Evolutionary conservation across 2,113 vertebrate species (phyloP).

Genomic region (Larimichthys crocea): DNA sequence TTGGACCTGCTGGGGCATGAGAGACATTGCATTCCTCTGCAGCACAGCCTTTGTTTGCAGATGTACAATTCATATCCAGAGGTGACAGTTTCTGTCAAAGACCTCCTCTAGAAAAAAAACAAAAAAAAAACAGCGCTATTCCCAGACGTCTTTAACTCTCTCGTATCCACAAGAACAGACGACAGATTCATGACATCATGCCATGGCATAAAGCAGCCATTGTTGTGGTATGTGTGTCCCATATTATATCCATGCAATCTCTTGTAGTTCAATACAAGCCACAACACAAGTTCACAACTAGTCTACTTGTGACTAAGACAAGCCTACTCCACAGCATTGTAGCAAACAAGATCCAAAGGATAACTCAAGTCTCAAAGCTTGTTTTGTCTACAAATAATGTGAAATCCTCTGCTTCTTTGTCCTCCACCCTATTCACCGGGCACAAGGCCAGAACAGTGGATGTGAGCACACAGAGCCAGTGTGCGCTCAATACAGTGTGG

Average conservation of each 20-base stretch:
- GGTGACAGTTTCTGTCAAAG: conserved; percentile 64
- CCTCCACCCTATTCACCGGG: conserved; percentile 49
- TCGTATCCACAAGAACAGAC: conserved; percentile 37
- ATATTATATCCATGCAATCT: conserved; percentile 24
- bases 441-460: conserved; percentile 61
- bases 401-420: conserved; percentile 66
- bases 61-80: conserved; percentile 43
- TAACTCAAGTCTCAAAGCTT: conserved; percentile 67
- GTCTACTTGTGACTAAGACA: conserved; percentile 45
- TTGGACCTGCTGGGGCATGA: conserved; percentile 71
- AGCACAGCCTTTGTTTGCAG: conserved; percentile 48
- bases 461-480: conserved; percentile 62
- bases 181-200: conserved; percentile 72
- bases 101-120: conserved; percentile 2
- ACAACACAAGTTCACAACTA: conserved; percentile 36
- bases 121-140: conserved; percentile 28
- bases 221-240: conserved; percentile 59
- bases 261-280: conserved; percentile 23
- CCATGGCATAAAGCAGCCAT: conserved; percentile 69
- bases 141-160: conserved; percentile 30
- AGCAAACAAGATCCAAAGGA: conserved; percentile 46
- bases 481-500: conserved; percentile 41
- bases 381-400: conserved; percentile 77
- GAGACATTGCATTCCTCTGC: conserved; percentile 62
- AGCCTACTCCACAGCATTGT: conserved; percentile 18